These are phyloP conservation scores for Acanthurus leucopareius DNA, from an alignment of 2,797 vertebrate species.

Conservation along the genomic window DNA sequence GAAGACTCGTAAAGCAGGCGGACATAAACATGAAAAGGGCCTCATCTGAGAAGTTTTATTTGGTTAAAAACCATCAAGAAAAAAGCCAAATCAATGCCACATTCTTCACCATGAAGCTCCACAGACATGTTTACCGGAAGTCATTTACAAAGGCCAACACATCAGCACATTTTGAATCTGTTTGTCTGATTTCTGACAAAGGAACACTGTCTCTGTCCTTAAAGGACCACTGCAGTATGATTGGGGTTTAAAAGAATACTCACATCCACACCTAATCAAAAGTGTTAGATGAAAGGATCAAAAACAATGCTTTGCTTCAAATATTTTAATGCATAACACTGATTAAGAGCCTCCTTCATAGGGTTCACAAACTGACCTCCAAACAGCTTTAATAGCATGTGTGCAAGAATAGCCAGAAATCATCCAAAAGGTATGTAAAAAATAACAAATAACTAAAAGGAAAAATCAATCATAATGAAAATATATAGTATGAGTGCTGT, in stretches of 20 bases:
- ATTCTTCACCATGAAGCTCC: constrained; percentile 38
- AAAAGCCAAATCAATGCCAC: constrained; percentile 61
- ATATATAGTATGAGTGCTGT: constrained; percentile 34
- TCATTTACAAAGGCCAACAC: constrained; percentile 56
- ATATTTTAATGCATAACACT: neutral
- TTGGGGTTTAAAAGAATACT: constrained; percentile 9
- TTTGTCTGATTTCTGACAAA: constrained; percentile 63
- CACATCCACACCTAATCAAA: neutral
- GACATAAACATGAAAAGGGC: constrained; percentile 50
- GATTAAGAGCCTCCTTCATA: constrained; percentile 3
- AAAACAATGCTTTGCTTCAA: constrained; percentile 2
- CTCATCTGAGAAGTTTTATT: constrained; percentile 46
- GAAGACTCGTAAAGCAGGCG: constrained; percentile 26
- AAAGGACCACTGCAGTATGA: constrained; percentile 1
- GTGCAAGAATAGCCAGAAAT: constrained; percentile 5
- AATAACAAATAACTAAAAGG: constrained; percentile 14
- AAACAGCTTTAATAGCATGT: constrained; percentile 16
- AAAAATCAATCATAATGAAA: constrained; percentile 7
- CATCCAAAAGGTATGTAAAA: constrained; percentile 24
- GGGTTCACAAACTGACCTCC: neutral
- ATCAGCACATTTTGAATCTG: constrained; percentile 36
- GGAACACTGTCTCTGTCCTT: constrained; percentile 12
- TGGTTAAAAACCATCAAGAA: constrained; percentile 40
- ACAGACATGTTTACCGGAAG: constrained; percentile 58
- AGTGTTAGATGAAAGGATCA: constrained; percentile 30